Conservation (phyloP, 2,113 vertebrate genomes). For the Laticauda colubrina region DNA sequence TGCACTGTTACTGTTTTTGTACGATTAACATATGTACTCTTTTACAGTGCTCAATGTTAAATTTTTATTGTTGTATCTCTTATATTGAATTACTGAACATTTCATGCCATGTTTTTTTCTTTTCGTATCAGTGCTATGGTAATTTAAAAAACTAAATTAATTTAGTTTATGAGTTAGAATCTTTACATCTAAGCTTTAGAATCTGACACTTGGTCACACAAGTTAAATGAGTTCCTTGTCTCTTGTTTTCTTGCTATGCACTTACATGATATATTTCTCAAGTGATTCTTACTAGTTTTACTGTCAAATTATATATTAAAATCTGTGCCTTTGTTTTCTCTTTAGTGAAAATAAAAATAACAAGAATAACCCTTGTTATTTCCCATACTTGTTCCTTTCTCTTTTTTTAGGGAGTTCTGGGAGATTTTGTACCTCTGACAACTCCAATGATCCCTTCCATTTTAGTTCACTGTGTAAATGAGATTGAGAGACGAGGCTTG, state of each 20-base stretch:
- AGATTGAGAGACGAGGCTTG: conserved; percentile 93
- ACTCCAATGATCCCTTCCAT: conserved; percentile 94
- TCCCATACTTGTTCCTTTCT: conserved; percentile 11
- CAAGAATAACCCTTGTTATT: not conserved
- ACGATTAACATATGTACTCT: not conserved
- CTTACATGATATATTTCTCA: not conserved
- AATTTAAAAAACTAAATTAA: not conserved
- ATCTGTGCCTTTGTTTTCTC: not conserved
- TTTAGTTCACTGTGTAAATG: conserved; percentile 91
- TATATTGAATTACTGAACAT: not conserved
- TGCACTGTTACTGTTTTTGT: not conserved
- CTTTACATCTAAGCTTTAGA: not conserved
- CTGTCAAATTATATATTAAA: not conserved
- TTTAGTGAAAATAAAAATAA: not conserved
- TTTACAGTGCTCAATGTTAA: not conserved
- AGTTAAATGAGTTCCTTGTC: not conserved
- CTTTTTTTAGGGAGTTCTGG: conserved; percentile 81
- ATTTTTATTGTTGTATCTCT: not conserved
- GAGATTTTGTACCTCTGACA: conserved; percentile 84
- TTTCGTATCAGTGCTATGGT: not conserved
- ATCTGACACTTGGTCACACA: not conserved
- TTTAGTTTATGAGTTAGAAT: not conserved
- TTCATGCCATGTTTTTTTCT: not conserved
- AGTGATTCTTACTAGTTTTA: not conserved
- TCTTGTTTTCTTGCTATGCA: not conserved